phyloP scores from a whole-genome alignment of 1,140 invertebrate species.

The Homalodisca vitripennis region DNA sequence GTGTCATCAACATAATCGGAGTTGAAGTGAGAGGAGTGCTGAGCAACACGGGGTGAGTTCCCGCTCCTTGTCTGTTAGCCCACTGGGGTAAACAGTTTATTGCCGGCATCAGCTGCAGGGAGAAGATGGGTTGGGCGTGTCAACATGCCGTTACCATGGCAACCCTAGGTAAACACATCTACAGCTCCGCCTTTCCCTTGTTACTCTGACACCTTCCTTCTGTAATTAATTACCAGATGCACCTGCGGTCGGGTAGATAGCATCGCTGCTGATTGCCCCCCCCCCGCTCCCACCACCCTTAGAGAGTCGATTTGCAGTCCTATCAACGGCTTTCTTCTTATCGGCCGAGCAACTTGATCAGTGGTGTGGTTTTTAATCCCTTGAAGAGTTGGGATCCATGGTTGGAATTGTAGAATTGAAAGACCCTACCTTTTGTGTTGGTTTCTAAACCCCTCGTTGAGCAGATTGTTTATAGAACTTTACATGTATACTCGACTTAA shows the following conservation, averaged over 20 bases:
- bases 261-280: background rate
- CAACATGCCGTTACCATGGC: background rate
- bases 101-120: background rate
- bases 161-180: background rate
- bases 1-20: no score
- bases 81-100: no score
- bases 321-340: background rate
- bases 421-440: no score
- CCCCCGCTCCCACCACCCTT: background rate
- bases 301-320: background rate
- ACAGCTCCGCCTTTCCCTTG: background rate
- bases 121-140: background rate
- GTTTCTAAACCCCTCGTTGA: no score
- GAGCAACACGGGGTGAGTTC: no score
- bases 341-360: background rate
- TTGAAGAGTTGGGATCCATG: no score
- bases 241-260: background rate
- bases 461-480: no score
- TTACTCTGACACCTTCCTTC: background rate
- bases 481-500: no score
- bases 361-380: no score
- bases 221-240: background rate
- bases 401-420: no score
- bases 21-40: no score
- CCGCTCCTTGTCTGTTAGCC: no score